Conservation (phyloP, 2,113 vertebrate species). For the Scortum barcoo region DNA sequence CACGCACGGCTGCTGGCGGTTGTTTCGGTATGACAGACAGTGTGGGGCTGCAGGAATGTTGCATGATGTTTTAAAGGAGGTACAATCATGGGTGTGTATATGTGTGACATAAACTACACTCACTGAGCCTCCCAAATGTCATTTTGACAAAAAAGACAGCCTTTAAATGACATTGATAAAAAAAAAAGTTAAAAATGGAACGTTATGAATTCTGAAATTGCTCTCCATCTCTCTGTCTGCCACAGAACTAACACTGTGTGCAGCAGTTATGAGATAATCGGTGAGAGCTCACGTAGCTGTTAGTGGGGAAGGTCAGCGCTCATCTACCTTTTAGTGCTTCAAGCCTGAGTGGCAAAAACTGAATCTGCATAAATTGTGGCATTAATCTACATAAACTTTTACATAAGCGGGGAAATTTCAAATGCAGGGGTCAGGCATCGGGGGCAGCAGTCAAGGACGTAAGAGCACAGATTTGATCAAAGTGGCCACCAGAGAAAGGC, state of each 20-base stretch:
- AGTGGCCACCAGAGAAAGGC: slow-evolving; percentile 74
- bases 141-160: slow-evolving; percentile 44
- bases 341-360: slow-evolving; percentile 73
- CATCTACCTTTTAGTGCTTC: slow-evolving; percentile 75
- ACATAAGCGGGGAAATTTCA: slow-evolving; percentile 71
- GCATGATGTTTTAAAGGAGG: slow-evolving; percentile 42
- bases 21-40: slow-evolving; percentile 64
- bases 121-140: slow-evolving; percentile 8
- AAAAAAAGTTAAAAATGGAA: slow-evolving; percentile 37
- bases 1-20: slow-evolving; percentile 61
- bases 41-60: slow-evolving; percentile 41
- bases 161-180: slow-evolving; percentile 31
- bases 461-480: slow-evolving; percentile 77
- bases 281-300: slow-evolving; percentile 71
- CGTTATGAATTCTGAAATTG: slow-evolving; percentile 47
- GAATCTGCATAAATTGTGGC: slow-evolving; percentile 79
- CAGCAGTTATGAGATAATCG: slow-evolving; percentile 70
- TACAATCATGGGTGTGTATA: slow-evolving; percentile 7
- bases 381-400: slow-evolving; percentile 81
- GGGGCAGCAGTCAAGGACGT: slow-evolving; percentile 74
- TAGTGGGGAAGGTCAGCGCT: slow-evolving; percentile 73
- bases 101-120: slow-evolving; percentile 43
- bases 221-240: slow-evolving; percentile 48
- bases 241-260: slow-evolving; percentile 38
- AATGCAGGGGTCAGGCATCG: slow-evolving; percentile 69